Evolutionary conservation across 1,140 invertebrate genomes (phyloP), one percentile per base, ranked within the genome.

Genomic region (Drosophila bipectinata): DNA sequence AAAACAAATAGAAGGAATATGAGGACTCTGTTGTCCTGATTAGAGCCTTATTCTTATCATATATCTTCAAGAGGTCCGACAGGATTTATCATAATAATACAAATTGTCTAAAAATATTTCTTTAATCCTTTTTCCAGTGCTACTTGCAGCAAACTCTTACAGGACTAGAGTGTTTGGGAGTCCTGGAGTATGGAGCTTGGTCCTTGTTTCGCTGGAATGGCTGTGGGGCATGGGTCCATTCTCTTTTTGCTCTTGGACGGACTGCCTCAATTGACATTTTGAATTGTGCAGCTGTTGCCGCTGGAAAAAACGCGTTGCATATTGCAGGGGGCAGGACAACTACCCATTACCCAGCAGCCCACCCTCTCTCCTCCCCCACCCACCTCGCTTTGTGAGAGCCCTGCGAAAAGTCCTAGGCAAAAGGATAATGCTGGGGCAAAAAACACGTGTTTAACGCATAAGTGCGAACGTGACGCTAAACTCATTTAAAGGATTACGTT

Each of bases 371-470:
- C 2, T 18, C 52, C 21, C 3, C 12, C 0, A 18, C 5, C n/a
- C 32, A 15, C 10, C 34, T 4, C 34, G 3, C 34, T 12, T 34
- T 34, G 32, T 10, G 32, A 10, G 10, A 8, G 14, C 34, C 39
- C 34, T 52, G 71, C 26, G 71, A 66, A 53, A 53, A 63, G 71
- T 74, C 59, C 78, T 83, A 69, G 69, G 79, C 59, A 57, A 67
- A 81, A 88, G 83, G 79, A 87, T 87, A 87, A 87, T 87, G 79
- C 83, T 49, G 54, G 67, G 66, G 80, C 68, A 71, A 83, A 87
- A 87, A 88, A 88, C 83, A 88, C 83, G 79, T 88, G 83, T 88
- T 88, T 88, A 88, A 88, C 77, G 79, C 83, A 88, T 88, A 88
- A 88, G 83, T 88, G 83, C 76, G 83, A 88, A 88, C 83, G 83